Conservation (phyloP, 2,888 invertebrate species). For the Abscondita cerata region DNA sequence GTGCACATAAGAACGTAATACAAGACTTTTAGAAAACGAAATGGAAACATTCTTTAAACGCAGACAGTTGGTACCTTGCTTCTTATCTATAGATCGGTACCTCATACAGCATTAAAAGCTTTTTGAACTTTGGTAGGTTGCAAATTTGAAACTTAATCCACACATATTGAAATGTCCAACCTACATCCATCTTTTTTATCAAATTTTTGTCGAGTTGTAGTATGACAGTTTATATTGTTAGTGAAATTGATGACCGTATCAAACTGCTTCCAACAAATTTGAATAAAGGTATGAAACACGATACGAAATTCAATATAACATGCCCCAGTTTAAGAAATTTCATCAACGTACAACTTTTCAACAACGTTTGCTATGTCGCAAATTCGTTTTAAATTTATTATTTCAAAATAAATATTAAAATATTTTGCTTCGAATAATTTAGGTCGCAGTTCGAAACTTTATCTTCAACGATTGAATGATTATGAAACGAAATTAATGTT, state of each 20-base stretch:
- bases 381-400: conserved; percentile 1
- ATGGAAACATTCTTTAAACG: conserved; percentile 32
- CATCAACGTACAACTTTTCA: conserved; percentile 8
- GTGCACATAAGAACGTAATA: conserved; percentile 29
- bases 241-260: conserved; percentile 27
- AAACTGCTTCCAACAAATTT: conserved; percentile 25
- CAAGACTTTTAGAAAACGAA: conserved; percentile 31
- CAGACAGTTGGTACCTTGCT: conserved; percentile 31
- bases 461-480: no score
- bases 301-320: conserved; percentile 18
- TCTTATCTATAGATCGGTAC: conserved; percentile 29
- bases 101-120: conserved; percentile 34
- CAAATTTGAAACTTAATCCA: conserved; percentile 15
- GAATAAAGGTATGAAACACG: conserved; percentile 23
- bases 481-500: no score
- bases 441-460: no score
- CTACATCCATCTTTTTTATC: conserved; percentile 27
- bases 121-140: conserved; percentile 21
- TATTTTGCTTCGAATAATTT: no score
- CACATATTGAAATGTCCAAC: conserved; percentile 23
- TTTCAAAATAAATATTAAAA: background rate
- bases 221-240: conserved; percentile 22
- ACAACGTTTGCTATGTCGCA: no score
- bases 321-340: conserved; percentile 21
- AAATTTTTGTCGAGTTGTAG: conserved; percentile 28